Conservation (phyloP, 1,140 invertebrate species). For the Bombus pascuorum region DNA sequence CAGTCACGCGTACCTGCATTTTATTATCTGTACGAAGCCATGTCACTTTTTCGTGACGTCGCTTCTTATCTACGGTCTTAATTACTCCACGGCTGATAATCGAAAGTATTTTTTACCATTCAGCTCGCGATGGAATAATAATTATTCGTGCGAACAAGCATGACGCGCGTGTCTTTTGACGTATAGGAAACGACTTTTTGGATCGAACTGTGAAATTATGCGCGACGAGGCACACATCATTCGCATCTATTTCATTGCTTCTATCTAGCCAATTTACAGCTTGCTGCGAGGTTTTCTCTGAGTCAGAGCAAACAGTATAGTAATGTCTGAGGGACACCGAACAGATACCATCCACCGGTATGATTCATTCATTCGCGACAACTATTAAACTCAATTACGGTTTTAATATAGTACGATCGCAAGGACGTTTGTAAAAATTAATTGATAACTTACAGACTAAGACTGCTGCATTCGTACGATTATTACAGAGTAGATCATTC, state of each 20-base stretch:
- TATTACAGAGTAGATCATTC: neutral
- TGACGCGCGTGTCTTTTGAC: conserved; percentile 26
- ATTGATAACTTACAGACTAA: conserved; percentile 1
- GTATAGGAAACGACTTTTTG: conserved; percentile 42
- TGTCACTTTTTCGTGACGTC: neutral
- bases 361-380: conserved; percentile 50
- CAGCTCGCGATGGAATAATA: conserved; percentile 17
- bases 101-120: neutral
- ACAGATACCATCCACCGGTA: conserved; percentile 15
- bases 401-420: conserved; percentile 28
- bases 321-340: conserved; percentile 3
- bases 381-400: conserved; percentile 42
- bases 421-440: conserved; percentile 37
- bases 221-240: too few relatives aligned
- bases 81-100: neutral
- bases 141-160: neutral
- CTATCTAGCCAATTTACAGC: conserved; percentile 19
- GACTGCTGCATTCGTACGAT: neutral
- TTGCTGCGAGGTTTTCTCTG: neutral
- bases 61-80: too few relatives aligned
- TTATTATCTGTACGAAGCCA: too few relatives aligned
- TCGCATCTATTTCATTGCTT: neutral
- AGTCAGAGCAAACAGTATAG: conserved; percentile 16
- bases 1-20: neutral
- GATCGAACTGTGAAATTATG: conserved; percentile 31